Evolutionary conservation across 2,888 invertebrate genomes (phyloP), one percentile per base, ranked within the genome.

Genomic region (Orthosia incerta): DNA sequence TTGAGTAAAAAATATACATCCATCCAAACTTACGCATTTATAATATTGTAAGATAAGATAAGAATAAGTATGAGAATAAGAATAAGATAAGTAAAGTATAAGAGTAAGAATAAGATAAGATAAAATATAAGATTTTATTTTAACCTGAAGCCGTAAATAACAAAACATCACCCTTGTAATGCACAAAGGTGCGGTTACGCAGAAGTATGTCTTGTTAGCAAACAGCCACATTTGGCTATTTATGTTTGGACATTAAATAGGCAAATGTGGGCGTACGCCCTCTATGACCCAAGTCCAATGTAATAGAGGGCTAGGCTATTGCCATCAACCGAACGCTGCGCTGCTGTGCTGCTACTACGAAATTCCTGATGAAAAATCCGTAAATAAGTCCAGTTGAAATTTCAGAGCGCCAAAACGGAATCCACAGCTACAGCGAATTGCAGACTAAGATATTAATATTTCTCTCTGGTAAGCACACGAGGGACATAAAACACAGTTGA

Each of bases 391-490:
- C 26, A 74, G 55, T 61, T 62, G 26, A 62, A 60, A 63, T 63
- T 56, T 39, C 51, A 67, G 12, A 63, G 15, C 15, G 18, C 26
- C 50, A 15, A 59, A 80, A 72, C 51, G 51, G 12, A 80, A 68
- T 61, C 61, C 57, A 39, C 48, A 56, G 51, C 53, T 57, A 46
- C 31, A 56, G 45, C 56, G 26, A 46, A 70, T 66, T 61, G 62
- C 55, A 69, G 39, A 55, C 71, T 26, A 31, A 65, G 60, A 71
- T 71, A 81, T 83, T 83, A 73, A 74, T 79, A 74, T 76, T 74
- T 61, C 61, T 67, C 55, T 72, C 50, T 48, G 53, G 66, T 62
- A 74, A 74, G 68, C 69, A 63, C 69, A 64, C 57, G 57, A 50
- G 63, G 31, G 71, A 60, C 76, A 70, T 74, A 76, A 79, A 78